Percentiles rank a stretch among this genome's conserved stretches.
Conservation (phyloP, 2,113 vertebrate genomes). For the Tauraco erythrolophus region DNA sequence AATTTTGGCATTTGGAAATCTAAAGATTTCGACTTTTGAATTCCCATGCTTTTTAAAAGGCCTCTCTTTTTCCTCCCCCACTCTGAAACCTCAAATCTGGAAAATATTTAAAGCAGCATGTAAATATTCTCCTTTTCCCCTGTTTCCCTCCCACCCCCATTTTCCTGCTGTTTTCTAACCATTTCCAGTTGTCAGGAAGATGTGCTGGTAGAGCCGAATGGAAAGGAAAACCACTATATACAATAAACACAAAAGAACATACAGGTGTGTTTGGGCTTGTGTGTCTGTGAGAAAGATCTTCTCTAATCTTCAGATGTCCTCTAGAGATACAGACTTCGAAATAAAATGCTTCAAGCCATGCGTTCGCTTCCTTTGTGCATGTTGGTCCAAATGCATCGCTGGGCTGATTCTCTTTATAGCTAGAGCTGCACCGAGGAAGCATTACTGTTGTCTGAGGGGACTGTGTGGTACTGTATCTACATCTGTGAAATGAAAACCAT, state of each 20-base stretch:
- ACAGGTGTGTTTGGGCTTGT: not conserved
- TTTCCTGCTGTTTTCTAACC: conserved; percentile 45
- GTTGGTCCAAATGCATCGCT: not conserved
- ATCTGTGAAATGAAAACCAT: not conserved
- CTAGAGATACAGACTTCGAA: not conserved
- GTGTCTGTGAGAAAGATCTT: not conserved
- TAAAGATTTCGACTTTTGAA: not conserved
- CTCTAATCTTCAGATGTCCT: not conserved
- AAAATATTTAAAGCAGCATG: conserved; percentile 17
- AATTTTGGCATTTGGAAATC: conserved; percentile 1
- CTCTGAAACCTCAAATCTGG: conserved; percentile 1
- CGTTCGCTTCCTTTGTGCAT: not conserved
- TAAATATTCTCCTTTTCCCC: not conserved
- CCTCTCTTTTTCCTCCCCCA: not conserved
- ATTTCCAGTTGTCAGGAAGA: conserved; percentile 21
- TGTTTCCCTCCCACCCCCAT: not conserved
- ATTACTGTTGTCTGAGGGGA: not conserved
- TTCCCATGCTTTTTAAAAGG: not conserved
- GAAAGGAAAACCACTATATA: not conserved
- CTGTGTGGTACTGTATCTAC: not conserved
- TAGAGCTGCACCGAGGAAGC: not conserved
- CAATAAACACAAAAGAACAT: not conserved
- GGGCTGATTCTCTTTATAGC: not conserved
- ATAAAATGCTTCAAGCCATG: not conserved
- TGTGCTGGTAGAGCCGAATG: not conserved